Conservation (phyloP, 1,140 invertebrate genomes). For the Hyphantria cunea region DNA sequence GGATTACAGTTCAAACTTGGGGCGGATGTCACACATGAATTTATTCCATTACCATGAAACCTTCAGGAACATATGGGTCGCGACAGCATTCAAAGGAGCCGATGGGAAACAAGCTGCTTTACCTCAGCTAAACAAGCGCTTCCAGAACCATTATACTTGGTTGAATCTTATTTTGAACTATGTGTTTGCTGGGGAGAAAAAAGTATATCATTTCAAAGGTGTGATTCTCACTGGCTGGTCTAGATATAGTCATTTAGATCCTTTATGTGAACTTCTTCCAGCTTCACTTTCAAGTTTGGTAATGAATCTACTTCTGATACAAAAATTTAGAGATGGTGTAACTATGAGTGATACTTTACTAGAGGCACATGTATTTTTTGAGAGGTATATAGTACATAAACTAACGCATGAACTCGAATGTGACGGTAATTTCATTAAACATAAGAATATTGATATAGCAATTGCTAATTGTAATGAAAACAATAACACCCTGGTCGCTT, state of each 20-base stretch:
- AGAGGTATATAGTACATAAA: conserved; percentile 18
- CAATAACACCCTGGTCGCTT: conserved; percentile 37
- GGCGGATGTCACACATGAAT: conserved; percentile 43
- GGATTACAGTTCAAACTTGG: conserved; percentile 83
- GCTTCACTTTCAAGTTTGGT: conserved; percentile 90
- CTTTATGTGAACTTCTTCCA: conserved; percentile 95
- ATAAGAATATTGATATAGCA: conserved; percentile 39
- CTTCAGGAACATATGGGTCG: conserved; percentile 92
- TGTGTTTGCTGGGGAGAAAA: conserved; percentile 53
- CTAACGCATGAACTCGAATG: conserved; percentile 34
- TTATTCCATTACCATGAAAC: conserved; percentile 53
- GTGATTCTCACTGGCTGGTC: conserved; percentile 91
- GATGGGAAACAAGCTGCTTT: conserved; percentile 90
- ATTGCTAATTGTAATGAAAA: conserved; percentile 41
- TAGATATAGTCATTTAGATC: conserved; percentile 94
- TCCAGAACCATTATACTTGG: conserved; percentile 68
- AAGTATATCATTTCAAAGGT: conserved; percentile 60
- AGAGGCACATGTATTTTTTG: conserved; percentile 29
- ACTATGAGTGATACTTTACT: background rate
- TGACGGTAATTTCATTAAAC: conserved; percentile 16
- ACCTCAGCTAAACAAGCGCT: conserved; percentile 73
- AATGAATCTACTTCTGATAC: conserved; percentile 68
- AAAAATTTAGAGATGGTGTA: conserved; percentile 37
- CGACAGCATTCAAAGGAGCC: conserved; percentile 95
- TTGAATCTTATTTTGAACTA: conserved; percentile 54